A percentile compares a stretch with the other conserved stretches of the same genome.
phyloP scores from a whole-genome alignment of 2,888 invertebrate species.

The Drosophila atroscutellata region DNA sequence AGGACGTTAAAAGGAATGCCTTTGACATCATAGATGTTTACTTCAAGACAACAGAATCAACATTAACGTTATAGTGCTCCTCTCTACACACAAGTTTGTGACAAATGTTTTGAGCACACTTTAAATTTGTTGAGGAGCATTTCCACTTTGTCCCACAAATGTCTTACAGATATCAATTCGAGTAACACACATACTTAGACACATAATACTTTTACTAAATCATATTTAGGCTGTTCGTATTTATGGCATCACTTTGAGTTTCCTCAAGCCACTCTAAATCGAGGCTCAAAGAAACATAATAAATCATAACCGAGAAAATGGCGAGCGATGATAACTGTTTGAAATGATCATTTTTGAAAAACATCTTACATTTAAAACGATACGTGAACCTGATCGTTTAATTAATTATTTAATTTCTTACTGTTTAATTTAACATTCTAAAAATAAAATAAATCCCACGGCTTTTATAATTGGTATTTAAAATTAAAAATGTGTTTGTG shows the following conservation, averaged over 20 bases:
- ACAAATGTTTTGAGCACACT: background rate
- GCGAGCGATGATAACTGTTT: background rate
- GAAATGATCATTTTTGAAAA: too few relatives aligned
- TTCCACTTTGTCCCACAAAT: background rate
- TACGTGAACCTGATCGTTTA: background rate
- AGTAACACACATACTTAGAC: background rate
- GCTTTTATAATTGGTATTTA: background rate
- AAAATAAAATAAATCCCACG: background rate
- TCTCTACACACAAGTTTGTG: too few relatives aligned
- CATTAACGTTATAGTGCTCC: background rate
- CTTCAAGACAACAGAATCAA: conserved; percentile 85
- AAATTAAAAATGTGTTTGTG: background rate
- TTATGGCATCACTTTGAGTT: background rate
- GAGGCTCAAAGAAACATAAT: background rate
- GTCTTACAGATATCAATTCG: background rate
- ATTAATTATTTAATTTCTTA: background rate
- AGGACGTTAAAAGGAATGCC: conserved; percentile 92
- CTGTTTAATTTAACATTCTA: background rate
- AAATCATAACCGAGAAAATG: background rate
- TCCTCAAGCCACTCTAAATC: background rate
- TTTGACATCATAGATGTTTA: conserved; percentile 91
- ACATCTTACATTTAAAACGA: background rate
- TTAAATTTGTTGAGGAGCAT: background rate
- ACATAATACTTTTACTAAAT: background rate
- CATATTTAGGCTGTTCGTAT: background rate